Evolutionary conservation across 2,113 vertebrate genomes (phyloP), one percentile per base, ranked within the genome.

Genomic region (Rhadina sibilatrix): DNA sequence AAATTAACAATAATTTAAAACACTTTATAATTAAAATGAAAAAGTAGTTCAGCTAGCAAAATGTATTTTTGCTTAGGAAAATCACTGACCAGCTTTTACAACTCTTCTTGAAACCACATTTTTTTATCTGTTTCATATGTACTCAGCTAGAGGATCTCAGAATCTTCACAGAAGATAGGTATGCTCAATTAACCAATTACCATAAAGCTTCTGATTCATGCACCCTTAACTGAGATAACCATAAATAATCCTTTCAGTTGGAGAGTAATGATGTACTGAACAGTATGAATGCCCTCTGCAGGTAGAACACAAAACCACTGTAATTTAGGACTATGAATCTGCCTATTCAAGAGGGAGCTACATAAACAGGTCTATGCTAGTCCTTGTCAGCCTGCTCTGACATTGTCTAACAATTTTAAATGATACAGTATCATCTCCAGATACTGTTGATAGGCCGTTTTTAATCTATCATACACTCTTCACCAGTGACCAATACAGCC

Each of bases 241-340:
- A 33, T 19, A 81, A 63, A 56, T 16, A 83, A 80, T 28, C 35
- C 68, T 37, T 84, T 93, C 47, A 56, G 4, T 13, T n/a, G 17
- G 50, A 46, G 24, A 72, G n/a, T 33, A 87, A 69, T 9, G 49
- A 50, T 12, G 14, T 85, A 63, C 40, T 50, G 66, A 85, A 72
- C 63, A 72, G 60, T 90, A 47, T 38, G 76, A 89, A 88, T 78
- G 93, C 96, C 96, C 96, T 94, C 96, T 96, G 50, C 76, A 94
- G 96, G 92, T 18, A 68, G 52, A 92, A 90, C n/a, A 57, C 40
- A 50, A 83, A 95, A 78, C 17, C 0, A 11, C 42, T 47, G 0
- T 33, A 76, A 85, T 57, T 91, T 66, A 74, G 66, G 24, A 24
- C 65, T 49, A 60, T 61, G 35, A 37, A 21, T 46, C 79, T 60